Evolutionary conservation across 2,888 invertebrate genomes (phyloP).

Genomic region (Escarpia spicata): DNA sequence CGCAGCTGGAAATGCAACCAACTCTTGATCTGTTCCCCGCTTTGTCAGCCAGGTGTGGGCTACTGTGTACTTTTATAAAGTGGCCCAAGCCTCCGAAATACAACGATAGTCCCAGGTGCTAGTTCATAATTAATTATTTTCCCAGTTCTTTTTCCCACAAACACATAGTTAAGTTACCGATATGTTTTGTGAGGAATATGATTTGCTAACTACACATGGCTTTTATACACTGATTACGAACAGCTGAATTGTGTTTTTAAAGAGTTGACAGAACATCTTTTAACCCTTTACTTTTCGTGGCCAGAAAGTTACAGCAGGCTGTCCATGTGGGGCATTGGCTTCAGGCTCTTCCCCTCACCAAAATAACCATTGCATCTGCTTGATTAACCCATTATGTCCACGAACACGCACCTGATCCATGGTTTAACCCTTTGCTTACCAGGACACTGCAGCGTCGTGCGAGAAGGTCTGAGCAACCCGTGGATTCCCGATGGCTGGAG

Average conservation of each 20-base stretch:
- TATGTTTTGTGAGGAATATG: neutral
- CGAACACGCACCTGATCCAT: neutral
- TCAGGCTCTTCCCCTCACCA: neutral
- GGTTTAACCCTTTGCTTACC: slow-evolving; percentile 21
- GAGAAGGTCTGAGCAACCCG: slow-evolving; percentile 78
- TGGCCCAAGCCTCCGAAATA: neutral
- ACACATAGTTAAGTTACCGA: neutral
- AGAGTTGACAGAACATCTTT: neutral
- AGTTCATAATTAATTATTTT: too few relatives aligned
- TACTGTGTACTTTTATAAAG: neutral
- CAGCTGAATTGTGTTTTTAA: neutral
- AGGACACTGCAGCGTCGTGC: slow-evolving; percentile 71
- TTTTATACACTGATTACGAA: neutral
- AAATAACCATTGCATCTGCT: neutral
- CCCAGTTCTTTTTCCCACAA: too few relatives aligned
- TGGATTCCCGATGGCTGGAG: slow-evolving; percentile 86
- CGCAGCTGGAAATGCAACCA: neutral
- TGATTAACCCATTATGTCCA: neutral
- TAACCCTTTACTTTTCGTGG: neutral
- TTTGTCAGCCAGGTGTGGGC: neutral
- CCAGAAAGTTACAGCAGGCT: neutral
- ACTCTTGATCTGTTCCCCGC: neutral
- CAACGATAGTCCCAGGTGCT: neutral
- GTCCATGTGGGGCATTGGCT: too few relatives aligned
- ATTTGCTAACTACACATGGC: neutral